These are phyloP conservation scores for Pelosia muscerda DNA, from an alignment of 2,888 invertebrate species.

Conservation along the genomic window DNA sequence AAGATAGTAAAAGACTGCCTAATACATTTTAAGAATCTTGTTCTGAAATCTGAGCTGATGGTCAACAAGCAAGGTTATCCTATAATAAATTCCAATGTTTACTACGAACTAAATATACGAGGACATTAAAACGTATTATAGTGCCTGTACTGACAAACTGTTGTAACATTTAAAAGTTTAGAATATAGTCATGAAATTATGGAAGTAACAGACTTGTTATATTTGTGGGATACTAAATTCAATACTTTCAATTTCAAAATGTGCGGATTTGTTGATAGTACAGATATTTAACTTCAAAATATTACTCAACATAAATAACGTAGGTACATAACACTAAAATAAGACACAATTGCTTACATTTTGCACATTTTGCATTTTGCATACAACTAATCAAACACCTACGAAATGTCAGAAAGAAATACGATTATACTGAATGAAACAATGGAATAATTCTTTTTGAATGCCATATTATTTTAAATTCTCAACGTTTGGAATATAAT, in stretches of 20 bases:
- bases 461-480: neutral
- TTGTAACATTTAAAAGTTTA: neutral
- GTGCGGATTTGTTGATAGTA: neutral
- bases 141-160: neutral
- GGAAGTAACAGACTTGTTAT: neutral
- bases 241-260: neutral
- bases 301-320: neutral
- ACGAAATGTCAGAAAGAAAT: neutral
- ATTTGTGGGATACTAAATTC: neutral
- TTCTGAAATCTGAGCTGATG: slow-evolving; percentile 20
- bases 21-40: slow-evolving; percentile 4
- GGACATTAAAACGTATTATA: slow-evolving; percentile 20
- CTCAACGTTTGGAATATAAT: too few relatives aligned
- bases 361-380: neutral
- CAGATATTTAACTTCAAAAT: neutral
- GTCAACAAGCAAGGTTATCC: slow-evolving; percentile 27
- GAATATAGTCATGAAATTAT: neutral
- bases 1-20: slow-evolving; percentile 3
- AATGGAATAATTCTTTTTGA: neutral
- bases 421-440: neutral
- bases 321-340: neutral
- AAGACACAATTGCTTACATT: neutral
- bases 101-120: slow-evolving; percentile 23
- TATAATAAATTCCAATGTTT: slow-evolving; percentile 30
- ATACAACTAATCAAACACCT: neutral